Base-by-base conservation (phyloP, 2,888 invertebrate species). In the Malthinus seriepunctatus region DNA sequence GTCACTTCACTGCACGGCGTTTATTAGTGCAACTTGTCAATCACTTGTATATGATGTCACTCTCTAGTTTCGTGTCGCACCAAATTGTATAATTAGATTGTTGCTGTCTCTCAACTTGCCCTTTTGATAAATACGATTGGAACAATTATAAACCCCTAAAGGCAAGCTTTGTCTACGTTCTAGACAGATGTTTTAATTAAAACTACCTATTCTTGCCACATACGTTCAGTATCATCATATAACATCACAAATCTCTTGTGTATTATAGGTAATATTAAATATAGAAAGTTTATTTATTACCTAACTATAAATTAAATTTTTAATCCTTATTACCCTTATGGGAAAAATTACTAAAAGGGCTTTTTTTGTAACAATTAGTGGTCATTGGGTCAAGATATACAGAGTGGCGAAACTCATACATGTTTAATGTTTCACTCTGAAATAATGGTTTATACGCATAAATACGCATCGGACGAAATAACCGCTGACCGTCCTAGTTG, bases 11-110 rank as follows among this genome's bases (percentile, higher is more conserved):
- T 64, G 65, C 62, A 60, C 61, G n/a, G n/a, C n/a, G 68, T 68
- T 69, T 67, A 76, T 75, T 75, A 75, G 73, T 72, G 73, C 71
- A 71, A 67, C 71, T 73, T 76, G 76, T 75, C 76, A 74, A 71
- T 76, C 75, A 73, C 69, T 69, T 71, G 71, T 70, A 68, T 61
- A 67, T 63, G 68, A 69, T 71, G 67, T 68, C 69, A 62, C 61
- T 68, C 65, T 67, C 66, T 69, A 67, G 70, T 67, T 70, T 65
- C 71, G 65, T 73, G 75, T 73, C 73, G 71, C 68, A 67, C 72
- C 67, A 72, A 73, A 76, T 74, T 75, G 74, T 72, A 76, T 77
- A 77, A 77, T 77, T 76, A 74, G 75, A 76, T 77, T 74, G 72
- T 67, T 68, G 69, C 69, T 73, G 74, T 73, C 74, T 71, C 69